These are phyloP conservation scores for Nebria brevicollis DNA, from an alignment of 2,888 invertebrate species.

Conservation along the genomic window DNA sequence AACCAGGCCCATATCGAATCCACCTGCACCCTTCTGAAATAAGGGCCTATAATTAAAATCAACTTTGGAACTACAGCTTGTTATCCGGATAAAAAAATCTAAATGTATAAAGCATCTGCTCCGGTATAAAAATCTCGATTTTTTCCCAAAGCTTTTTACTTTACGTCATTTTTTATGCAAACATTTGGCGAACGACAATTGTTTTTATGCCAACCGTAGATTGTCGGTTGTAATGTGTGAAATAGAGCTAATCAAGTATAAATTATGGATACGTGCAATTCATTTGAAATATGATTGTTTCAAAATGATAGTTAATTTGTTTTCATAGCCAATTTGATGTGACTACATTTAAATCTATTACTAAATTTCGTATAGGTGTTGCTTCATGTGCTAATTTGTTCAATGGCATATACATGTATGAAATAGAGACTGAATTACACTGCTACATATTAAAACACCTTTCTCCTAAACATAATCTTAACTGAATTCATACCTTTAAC, in stretches of 20 bases:
- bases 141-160: conserved; percentile 4
- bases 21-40: conserved; percentile 27
- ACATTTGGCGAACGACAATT: conserved; percentile 33
- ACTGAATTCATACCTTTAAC: background rate
- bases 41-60: conserved; percentile 38
- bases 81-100: conserved; percentile 21
- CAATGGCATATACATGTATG: conserved; percentile 36
- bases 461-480: background rate
- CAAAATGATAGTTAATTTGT: conserved; percentile 30
- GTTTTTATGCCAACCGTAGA: background rate
- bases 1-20: conserved; percentile 1
- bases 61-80: conserved; percentile 27
- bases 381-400: conserved; percentile 41
- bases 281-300: conserved; percentile 25
- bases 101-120: conserved; percentile 30
- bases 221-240: background rate
- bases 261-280: conserved; percentile 5
- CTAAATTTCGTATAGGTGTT: conserved; percentile 17
- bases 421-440: conserved; percentile 22
- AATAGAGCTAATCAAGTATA: background rate
- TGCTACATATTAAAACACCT: conserved; percentile 11
- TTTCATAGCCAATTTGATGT: conserved; percentile 38
- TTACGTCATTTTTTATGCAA: conserved; percentile 25
- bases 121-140: background rate
- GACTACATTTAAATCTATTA: conserved; percentile 35